Base-by-base conservation (phyloP, 1,140 invertebrate genomes). In the Procambarus clarkii region DNA sequence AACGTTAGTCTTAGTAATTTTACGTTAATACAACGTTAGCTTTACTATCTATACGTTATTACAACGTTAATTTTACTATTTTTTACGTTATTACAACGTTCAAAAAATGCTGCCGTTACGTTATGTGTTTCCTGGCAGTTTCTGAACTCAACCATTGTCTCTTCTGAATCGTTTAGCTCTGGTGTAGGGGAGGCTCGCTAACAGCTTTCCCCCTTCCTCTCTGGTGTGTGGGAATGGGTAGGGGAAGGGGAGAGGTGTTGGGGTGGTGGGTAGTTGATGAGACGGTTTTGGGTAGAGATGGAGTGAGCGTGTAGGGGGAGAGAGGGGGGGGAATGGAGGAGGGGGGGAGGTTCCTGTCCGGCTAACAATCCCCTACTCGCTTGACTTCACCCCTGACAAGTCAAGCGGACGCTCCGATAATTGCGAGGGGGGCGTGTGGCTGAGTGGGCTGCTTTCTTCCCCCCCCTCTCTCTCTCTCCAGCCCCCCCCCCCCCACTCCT, bases 361-460 rank as follows among this genome's bases (percentile, higher is more conserved):
- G 69, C 69, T 74, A 74, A 74, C 69, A 74, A 74, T 74, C 69
- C 69, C 69, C n/a, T 74, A n/a, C 69, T 74, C 69, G 69, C 69
- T 74, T 74, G 69, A 74, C 69, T 74, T 74, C 69, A 64, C 69
- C 69, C 11, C 69, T 7, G 69, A n/a, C 69, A n/a, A 74, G 69
- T 74, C 69, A 74, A 74, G 69, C 69, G 69, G 69, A 74, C 69
- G 34, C 69, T 74, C 69, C 4, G 69, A n/a, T 74, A 74, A 74
- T 74, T 74, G 69, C 69, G 24, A 74, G 69, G 69, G 69, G 69
- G n/a, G n/a, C 69, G 69, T 74, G 69, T 74, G n/a, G 69, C 24
- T 74, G 69, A 74, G n/a, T 74, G 69, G 69, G n/a, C 69, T 3
- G n/a, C 69, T n/a, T 74, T 74, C 69, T 74, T 74, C 69, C 21